Conservation (phyloP, 2,113 vertebrate species). For the Planiliza haematocheilus region DNA sequence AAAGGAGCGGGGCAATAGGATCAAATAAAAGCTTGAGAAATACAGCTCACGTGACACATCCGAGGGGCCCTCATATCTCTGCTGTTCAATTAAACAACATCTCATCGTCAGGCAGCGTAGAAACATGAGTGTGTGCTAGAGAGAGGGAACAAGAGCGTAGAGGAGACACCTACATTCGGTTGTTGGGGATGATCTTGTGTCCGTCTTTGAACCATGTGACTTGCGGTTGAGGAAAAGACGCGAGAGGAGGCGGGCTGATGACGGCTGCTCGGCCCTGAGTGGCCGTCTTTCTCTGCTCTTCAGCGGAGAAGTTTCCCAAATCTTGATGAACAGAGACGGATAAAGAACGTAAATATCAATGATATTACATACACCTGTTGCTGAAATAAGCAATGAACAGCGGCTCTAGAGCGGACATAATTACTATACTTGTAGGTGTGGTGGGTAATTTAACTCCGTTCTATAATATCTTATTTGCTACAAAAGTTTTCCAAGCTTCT, state of each 20-base stretch:
- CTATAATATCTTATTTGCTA: background rate
- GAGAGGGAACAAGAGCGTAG: background rate
- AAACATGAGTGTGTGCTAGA: background rate
- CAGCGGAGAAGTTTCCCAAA: constrained; percentile 86
- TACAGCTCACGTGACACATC: constrained; percentile 34
- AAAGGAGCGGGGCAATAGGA: constrained; percentile 49
- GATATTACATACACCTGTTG: background rate
- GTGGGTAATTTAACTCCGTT: background rate
- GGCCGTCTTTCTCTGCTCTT: constrained; percentile 85
- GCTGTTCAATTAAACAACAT: constrained; percentile 40
- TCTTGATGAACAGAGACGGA: constrained; percentile 76
- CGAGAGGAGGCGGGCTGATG: constrained; percentile 83
- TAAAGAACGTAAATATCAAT: background rate
- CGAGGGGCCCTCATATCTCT: constrained; percentile 26
- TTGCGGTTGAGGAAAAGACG: constrained; percentile 87
- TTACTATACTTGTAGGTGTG: too few species aligned
- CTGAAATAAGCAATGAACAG: too few species aligned
- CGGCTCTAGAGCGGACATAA: too few species aligned
- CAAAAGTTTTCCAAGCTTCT: background rate
- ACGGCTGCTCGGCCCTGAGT: constrained; percentile 88
- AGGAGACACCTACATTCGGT: constrained; percentile 89
- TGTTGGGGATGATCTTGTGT: constrained; percentile 93
- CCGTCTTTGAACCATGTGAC: constrained; percentile 97
- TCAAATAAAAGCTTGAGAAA: constrained; percentile 57
- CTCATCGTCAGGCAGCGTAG: background rate